phyloP scores from a whole-genome alignment of 2,888 invertebrate genomes.

The Pilophorus perplexus region DNA sequence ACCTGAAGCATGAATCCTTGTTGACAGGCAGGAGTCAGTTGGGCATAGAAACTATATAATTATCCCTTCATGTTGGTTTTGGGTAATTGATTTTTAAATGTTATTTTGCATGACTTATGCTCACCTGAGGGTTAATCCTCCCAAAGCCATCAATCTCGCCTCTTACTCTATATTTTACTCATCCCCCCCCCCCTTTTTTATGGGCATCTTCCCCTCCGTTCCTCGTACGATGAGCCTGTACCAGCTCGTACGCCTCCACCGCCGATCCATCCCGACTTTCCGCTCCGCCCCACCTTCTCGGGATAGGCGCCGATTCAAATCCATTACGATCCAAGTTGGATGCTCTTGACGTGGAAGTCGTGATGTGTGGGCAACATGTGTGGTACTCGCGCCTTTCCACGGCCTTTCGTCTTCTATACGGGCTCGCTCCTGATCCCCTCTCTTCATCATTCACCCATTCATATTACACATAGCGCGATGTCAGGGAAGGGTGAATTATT shows the following conservation, averaged over 20 bases:
- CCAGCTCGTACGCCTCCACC: background rate
- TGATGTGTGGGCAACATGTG: slow-evolving; percentile 29
- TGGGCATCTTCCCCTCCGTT: background rate
- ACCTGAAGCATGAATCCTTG: slow-evolving; percentile 41
- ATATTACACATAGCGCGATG: too few species aligned
- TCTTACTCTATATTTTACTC: slow-evolving; percentile 38
- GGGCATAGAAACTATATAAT: slow-evolving; percentile 47
- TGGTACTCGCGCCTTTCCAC: slow-evolving; percentile 1
- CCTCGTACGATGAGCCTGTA: too few species aligned
- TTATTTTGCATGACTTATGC: slow-evolving; percentile 48
- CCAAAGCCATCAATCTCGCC: slow-evolving; percentile 34
- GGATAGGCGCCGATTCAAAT: slow-evolving; percentile 33
- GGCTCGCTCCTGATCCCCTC: background rate
- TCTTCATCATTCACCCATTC: too few species aligned
- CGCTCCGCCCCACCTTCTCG: too few species aligned
- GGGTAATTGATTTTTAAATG: slow-evolving; percentile 50
- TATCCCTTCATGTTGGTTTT: slow-evolving; percentile 48
- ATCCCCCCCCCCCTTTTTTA: slow-evolving; percentile 14
- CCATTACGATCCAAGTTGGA: slow-evolving; percentile 17
- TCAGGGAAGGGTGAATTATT: too few species aligned
- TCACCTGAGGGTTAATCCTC: slow-evolving; percentile 43
- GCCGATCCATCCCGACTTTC: background rate
- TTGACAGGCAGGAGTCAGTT: slow-evolving; percentile 42
- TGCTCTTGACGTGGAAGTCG: slow-evolving; percentile 26
- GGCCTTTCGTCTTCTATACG: background rate